Conservation (phyloP, 2,797 vertebrate species). For the Triplophysa yarkandensis region DNA sequence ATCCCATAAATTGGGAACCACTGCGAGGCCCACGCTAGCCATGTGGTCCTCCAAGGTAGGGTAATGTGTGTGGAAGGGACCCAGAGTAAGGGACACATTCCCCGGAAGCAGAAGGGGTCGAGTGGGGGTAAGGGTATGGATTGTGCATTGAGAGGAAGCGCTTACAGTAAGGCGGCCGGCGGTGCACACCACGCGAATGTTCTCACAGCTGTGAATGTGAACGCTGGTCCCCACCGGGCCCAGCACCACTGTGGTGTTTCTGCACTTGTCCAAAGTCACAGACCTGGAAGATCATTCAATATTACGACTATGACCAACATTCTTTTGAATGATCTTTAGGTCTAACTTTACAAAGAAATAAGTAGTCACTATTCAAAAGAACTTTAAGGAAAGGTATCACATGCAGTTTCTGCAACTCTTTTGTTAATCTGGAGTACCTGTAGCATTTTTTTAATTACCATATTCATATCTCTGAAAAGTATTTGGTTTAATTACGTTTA, state of each 20-base stretch:
- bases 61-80: slow-evolving; percentile 93
- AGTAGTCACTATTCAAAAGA: neutral
- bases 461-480: no score
- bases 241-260: slow-evolving; percentile 88
- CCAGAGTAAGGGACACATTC: slow-evolving; percentile 83
- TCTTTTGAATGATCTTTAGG: neutral
- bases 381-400: neutral
- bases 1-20: slow-evolving; percentile 92
- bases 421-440: no score
- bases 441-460: no score
- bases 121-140: slow-evolving; percentile 86
- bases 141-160: slow-evolving; percentile 77
- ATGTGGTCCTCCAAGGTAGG: slow-evolving; percentile 96
- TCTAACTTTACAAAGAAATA: neutral
- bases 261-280: slow-evolving; percentile 91
- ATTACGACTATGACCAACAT: neutral
- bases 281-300: slow-evolving; percentile 74
- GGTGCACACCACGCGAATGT: slow-evolving; percentile 81
- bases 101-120: slow-evolving; percentile 88
- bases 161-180: slow-evolving; percentile 81
- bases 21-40: slow-evolving; percentile 90
- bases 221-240: slow-evolving; percentile 87
- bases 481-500: no score
- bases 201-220: slow-evolving; percentile 89
- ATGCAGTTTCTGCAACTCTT: no score